A percentile compares a stretch with the other conserved stretches of the same genome.
These are phyloP conservation scores for Phragmatobia fuliginosa DNA, from an alignment of 2,888 invertebrate species.

Conservation along the genomic window DNA sequence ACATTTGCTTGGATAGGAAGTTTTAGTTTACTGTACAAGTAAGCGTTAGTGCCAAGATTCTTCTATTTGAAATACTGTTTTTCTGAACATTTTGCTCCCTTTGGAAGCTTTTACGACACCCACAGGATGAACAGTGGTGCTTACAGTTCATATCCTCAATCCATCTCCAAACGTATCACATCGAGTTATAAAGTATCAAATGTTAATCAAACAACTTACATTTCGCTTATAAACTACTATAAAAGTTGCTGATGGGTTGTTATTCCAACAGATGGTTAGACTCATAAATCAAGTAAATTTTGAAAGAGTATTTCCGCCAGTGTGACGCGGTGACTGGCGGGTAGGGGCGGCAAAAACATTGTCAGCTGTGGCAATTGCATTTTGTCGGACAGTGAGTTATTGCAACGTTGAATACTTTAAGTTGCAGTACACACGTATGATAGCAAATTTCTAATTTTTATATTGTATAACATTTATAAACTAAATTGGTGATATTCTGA, in stretches of 20 bases:
- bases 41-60: no score
- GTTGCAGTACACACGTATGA: conserved; percentile 57
- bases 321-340: conserved; percentile 22
- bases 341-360: conserved; percentile 56
- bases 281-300: conserved; percentile 5
- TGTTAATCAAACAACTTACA: not conserved
- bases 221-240: not conserved
- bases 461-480: no score
- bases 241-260: not conserved
- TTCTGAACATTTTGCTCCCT: no score
- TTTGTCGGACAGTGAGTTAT: conserved; percentile 70
- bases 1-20: no score
- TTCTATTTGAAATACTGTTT: no score
- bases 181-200: not conserved
- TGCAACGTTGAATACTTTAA: conserved; percentile 64
- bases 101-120: no score
- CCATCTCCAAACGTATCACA: no score
- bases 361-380: conserved; percentile 59
- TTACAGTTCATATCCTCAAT: no score
- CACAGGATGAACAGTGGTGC: no score
- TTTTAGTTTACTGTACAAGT: no score
- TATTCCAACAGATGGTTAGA: not conserved
- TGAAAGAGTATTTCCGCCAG: not conserved
- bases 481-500: no score
- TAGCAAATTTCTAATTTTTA: conserved; percentile 10